These are phyloP conservation scores for Melanotaenia parkinsoni DNA, from an alignment of 2,797 vertebrate species.

Conservation along the genomic window DNA sequence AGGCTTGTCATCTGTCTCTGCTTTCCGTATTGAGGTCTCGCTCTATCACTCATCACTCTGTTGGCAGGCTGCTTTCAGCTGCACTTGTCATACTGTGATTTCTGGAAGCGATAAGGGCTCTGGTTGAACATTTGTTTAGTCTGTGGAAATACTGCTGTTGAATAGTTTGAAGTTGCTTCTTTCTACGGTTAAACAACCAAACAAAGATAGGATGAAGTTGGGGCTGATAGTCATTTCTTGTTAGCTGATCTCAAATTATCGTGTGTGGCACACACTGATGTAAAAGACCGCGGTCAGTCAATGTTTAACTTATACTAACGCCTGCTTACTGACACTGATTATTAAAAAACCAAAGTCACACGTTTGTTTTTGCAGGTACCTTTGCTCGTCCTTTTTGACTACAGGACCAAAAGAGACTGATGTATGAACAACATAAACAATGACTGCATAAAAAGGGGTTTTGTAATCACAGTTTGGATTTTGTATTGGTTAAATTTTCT, in stretches of 20 bases:
- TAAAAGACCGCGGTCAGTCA: not conserved
- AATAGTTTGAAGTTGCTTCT: slow-evolving; percentile 36
- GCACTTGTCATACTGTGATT: slow-evolving; percentile 73
- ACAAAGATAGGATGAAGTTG: not conserved
- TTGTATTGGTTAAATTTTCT: not conserved
- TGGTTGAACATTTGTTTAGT: slow-evolving; percentile 70
- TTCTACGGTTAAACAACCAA: slow-evolving; percentile 35
- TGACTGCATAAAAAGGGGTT: not conserved
- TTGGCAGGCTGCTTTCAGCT: slow-evolving; percentile 54
- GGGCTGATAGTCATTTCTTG: slow-evolving; percentile 29
- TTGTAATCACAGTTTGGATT: not conserved
- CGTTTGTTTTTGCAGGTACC: not conserved
- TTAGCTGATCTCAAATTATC: not conserved
- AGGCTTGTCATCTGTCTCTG: slow-evolving; percentile 52
- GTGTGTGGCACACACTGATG: not conserved
- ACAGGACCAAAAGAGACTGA: not conserved
- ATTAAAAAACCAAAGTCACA: not conserved
- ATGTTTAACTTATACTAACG: not conserved
- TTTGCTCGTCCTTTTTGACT: not conserved
- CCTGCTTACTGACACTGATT: not conserved
- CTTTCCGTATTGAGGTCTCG: slow-evolving; percentile 45
- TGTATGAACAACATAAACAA: not conserved
- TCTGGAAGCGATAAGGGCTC: slow-evolving; percentile 66
- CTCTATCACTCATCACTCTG: slow-evolving; percentile 62
- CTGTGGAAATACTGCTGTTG: slow-evolving; percentile 41